phyloP scores from a whole-genome alignment of 1,140 invertebrate species.

The Magallana ariakensis region DNA sequence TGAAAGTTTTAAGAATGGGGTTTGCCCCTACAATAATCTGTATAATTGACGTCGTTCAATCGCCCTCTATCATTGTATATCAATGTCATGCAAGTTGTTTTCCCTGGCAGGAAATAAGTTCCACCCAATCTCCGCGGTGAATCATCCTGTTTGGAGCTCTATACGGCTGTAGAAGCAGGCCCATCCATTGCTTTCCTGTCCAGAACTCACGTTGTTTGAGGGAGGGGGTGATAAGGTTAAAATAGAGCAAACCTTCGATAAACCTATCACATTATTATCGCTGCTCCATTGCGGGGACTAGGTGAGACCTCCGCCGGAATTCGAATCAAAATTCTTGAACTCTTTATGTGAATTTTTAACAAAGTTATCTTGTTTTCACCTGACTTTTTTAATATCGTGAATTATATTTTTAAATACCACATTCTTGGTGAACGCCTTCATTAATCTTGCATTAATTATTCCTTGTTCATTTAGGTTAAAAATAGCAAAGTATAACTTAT shows the following conservation, averaged over 20 bases:
- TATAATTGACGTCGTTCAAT: too few species aligned
- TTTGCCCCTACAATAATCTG: too few species aligned
- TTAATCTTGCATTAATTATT: neutral
- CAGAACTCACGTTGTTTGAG: constrained; percentile 8
- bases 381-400: neutral
- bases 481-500: too few species aligned
- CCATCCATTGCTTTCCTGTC: neutral
- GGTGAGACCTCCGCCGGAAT: constrained; percentile 14
- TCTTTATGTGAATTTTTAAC: neutral
- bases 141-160: constrained; percentile 15
- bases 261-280: constrained; percentile 30
- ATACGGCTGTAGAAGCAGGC: neutral
- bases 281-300: neutral
- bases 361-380: neutral
- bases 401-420: neutral
- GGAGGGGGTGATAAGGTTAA: neutral
- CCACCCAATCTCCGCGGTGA: neutral
- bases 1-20: too few species aligned
- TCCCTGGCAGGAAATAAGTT: neutral
- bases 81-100: too few species aligned
- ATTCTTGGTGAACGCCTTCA: neutral
- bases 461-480: neutral
- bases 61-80: too few species aligned
- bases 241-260: constrained; percentile 21
- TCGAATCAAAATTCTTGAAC: constrained; percentile 20